These are phyloP conservation scores for Amblyornis subalaris DNA, from an alignment of 2,113 vertebrate species.

Conservation along the genomic window DNA sequence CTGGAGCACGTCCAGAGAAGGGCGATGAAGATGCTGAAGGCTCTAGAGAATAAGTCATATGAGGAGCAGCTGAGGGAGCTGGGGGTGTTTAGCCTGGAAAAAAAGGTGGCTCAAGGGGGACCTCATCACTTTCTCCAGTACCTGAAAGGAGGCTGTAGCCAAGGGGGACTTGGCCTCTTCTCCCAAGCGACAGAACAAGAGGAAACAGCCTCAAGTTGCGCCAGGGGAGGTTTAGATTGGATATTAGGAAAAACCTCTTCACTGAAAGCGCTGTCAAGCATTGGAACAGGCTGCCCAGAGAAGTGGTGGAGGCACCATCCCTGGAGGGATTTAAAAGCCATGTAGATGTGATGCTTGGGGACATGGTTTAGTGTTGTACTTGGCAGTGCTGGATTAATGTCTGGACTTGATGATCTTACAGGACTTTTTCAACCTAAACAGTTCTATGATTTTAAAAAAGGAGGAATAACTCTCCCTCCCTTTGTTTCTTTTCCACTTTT, in stretches of 20 bases:
- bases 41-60: background rate
- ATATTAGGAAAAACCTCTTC: background rate
- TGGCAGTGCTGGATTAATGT: background rate
- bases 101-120: background rate
- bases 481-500: background rate
- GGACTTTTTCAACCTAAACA: background rate
- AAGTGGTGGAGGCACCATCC: background rate
- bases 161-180: background rate
- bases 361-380: background rate
- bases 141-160: background rate
- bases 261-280: background rate
- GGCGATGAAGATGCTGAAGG: background rate
- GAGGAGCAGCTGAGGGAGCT: background rate
- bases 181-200: background rate
- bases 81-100: background rate
- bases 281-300: background rate
- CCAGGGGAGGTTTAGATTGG: background rate
- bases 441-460: background rate
- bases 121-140: background rate
- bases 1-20: background rate
- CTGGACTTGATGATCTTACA: background rate
- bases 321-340: background rate
- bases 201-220: background rate
- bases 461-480: background rate
- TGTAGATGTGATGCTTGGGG: background rate